Conservation (phyloP, 2,113 vertebrate genomes). For the Eurystomus gularis region DNA sequence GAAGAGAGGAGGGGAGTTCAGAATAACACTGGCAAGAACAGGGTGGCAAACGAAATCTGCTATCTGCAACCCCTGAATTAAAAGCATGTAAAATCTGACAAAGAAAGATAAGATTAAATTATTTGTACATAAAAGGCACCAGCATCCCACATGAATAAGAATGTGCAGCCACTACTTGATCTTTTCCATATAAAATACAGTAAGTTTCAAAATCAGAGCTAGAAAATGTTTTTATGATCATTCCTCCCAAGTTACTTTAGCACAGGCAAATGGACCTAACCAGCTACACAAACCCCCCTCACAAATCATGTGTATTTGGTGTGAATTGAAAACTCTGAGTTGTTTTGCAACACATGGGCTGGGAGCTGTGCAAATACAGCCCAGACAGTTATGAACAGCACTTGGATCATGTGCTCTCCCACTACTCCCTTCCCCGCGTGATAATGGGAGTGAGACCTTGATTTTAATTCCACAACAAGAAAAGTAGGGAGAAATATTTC, state of each 20-base stretch:
- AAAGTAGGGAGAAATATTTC: not conserved
- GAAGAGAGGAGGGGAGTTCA: slow-evolving; percentile 94
- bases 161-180: not conserved
- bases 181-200: not conserved
- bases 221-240: not conserved
- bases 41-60: slow-evolving; percentile 92
- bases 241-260: not conserved
- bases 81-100: slow-evolving; percentile 97
- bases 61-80: slow-evolving; percentile 98
- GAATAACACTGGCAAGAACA: slow-evolving; percentile 92
- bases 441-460: not conserved
- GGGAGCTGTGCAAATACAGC: not conserved
- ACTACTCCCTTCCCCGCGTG: not conserved
- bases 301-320: not conserved
- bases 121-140: slow-evolving; percentile 39
- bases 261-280: not conserved
- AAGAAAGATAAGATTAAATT: slow-evolving; percentile 73
- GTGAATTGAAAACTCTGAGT: not conserved
- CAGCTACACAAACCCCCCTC: not conserved
- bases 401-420: not conserved
- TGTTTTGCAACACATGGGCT: not conserved
- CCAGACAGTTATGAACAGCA: no score
- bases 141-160: not conserved
- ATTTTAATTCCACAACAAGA: not conserved
- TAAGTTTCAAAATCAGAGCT: not conserved